Evolutionary conservation across 1,140 invertebrate genomes (phyloP), one percentile per base, ranked within the genome.

Genomic region (Magallana angulata): DNA sequence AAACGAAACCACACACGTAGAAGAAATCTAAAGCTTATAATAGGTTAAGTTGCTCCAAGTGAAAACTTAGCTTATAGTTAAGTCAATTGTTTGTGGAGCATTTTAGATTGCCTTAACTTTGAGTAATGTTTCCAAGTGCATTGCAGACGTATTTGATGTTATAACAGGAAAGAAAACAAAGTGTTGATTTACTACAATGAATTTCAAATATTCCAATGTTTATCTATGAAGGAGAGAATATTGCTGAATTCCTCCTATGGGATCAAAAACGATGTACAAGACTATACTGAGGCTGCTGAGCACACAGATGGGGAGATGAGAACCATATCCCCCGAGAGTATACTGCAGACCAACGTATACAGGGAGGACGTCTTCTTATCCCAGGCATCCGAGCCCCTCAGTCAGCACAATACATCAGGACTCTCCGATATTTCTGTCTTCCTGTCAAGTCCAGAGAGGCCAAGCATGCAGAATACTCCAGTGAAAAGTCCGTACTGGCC

Each of bases 251-350:
- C 82, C 18, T 62, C 82, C 5, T 89, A 48, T 87, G 88, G 88
- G 64, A 89, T 89, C 14, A 84, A 82, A 48, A 80, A 58, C 58
- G 88, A 89, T 60, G 85, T 87, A 14, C 59, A 85, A 6, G 86
- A 87, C 18, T 68, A 85, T 30, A 36, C 56, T 30, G 86, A 87
- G n/a, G 62, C 18, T n/a, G 57, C 48, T 18, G 88, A 89, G 57
- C n/a, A 68, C 1, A 64, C 59, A 12, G 85, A 85, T 11, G 64
- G 71, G 30, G 88, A 90, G 57, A 89, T 91, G 88, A 88, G 87
- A 62, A 90, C 88, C 30, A 89, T 91, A 18, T 90, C 91, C 2
- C 91, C 91, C 11, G 91, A 91, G 60, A 90, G 87, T 84, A 86
- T 91, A 16, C 86, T 91, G 9, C 86, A 88, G 56, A 91, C 91